Evolutionary conservation across 1,140 invertebrate species (phyloP).

Genomic region (Drosophila littoralis): DNA sequence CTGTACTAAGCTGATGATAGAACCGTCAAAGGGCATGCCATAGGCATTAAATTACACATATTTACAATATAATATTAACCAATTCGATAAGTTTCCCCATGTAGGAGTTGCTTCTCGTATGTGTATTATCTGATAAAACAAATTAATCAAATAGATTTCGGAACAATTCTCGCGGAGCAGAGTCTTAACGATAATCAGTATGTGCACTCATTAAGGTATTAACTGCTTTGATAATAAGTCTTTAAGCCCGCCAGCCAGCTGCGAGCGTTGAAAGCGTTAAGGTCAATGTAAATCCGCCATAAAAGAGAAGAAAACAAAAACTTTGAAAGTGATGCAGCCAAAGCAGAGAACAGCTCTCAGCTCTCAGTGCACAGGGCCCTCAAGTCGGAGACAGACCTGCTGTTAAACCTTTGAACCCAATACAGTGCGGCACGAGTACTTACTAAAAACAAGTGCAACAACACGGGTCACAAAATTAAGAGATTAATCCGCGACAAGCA

Average conservation of each 20-base stretch:
- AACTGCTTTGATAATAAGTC: neutral
- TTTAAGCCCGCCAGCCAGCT: constrained; percentile 15
- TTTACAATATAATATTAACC: too few relatives aligned
- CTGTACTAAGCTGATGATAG: too few relatives aligned
- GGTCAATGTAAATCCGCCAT: constrained; percentile 20
- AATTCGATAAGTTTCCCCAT: too few relatives aligned
- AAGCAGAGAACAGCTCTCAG: constrained; percentile 11
- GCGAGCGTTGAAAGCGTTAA: constrained; percentile 26
- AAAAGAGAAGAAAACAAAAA: constrained; percentile 4
- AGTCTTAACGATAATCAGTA: neutral
- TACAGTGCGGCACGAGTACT: constrained; percentile 12
- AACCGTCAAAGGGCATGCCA: too few relatives aligned
- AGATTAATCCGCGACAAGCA: constrained; percentile 68
- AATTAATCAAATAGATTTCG: too few relatives aligned
- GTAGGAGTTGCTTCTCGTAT: too few relatives aligned
- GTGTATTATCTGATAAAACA: too few relatives aligned
- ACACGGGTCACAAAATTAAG: constrained; percentile 50
- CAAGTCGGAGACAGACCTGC: constrained; percentile 10
- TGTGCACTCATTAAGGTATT: neutral
- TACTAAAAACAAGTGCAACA: constrained; percentile 48
- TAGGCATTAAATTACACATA: too few relatives aligned
- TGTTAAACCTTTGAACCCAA: constrained; percentile 38
- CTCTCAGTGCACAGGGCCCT: neutral
- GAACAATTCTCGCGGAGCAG: too few relatives aligned
- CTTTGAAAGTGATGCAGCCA: constrained; percentile 53